Evolutionary conservation across 2,888 invertebrate genomes (phyloP).

Genomic region (Cryptocheilus praepositus): DNA sequence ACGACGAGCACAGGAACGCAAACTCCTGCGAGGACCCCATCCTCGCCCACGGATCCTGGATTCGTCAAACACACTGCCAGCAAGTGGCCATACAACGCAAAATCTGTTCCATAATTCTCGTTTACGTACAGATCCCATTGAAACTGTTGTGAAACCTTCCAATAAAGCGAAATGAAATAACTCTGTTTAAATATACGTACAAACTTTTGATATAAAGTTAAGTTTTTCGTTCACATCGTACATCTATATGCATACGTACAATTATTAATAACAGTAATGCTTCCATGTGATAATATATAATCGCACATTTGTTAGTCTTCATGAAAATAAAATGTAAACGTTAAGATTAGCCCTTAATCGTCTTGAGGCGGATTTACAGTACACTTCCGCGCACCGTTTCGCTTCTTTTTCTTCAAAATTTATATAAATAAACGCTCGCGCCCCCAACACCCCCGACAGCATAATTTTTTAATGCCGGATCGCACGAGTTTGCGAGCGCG

Average conservation of each 20-base stretch:
- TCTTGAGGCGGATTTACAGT: slow-evolving; percentile 34
- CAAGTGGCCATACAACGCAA: slow-evolving; percentile 78
- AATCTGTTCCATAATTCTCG: slow-evolving; percentile 77
- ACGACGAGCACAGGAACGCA: slow-evolving; percentile 63
- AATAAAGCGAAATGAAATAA: background rate
- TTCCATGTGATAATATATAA: slow-evolving; percentile 52
- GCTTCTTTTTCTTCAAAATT: slow-evolving; percentile 48
- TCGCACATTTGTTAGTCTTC: slow-evolving; percentile 63
- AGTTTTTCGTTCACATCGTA: slow-evolving; percentile 57
- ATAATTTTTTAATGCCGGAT: background rate
- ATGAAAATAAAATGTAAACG: slow-evolving; percentile 47
- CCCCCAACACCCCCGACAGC: background rate
- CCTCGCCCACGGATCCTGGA: slow-evolving; percentile 84
- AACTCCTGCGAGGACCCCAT: slow-evolving; percentile 66
- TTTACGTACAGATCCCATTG: background rate
- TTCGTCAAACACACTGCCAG: slow-evolving; percentile 85
- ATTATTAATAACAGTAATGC: slow-evolving; percentile 58
- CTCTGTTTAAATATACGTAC: slow-evolving; percentile 36
- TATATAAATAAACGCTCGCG: slow-evolving; percentile 55
- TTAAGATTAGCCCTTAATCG: slow-evolving; percentile 59
- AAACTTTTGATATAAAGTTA: slow-evolving; percentile 61
- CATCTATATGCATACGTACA: slow-evolving; percentile 59
- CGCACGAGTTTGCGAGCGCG: too few species aligned
- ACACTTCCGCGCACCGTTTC: slow-evolving; percentile 25
- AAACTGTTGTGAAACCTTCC: background rate